These are phyloP conservation scores for Ypsolopha sequella DNA, from an alignment of 2,888 invertebrate genomes.

Conservation along the genomic window DNA sequence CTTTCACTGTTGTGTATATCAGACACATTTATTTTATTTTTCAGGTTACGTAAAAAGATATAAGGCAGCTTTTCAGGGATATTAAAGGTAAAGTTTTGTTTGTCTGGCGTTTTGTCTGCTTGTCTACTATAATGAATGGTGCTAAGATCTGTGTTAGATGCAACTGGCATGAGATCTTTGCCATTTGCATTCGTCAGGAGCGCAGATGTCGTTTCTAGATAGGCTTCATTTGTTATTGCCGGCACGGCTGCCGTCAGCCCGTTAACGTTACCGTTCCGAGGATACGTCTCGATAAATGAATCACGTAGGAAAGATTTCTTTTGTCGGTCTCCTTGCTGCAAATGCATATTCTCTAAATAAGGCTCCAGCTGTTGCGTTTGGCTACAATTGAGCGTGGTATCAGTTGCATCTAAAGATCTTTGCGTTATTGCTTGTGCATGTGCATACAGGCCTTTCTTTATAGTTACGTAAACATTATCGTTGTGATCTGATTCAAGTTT, in stretches of 20 bases:
- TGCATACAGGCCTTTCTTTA: constrained; percentile 23
- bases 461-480: constrained; percentile 19
- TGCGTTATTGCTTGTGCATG: neutral
- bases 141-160: too few species aligned
- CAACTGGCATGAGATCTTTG: constrained; percentile 24
- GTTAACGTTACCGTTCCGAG: constrained; percentile 59
- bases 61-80: neutral
- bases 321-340: constrained; percentile 42
- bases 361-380: constrained; percentile 19
- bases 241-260: constrained; percentile 51
- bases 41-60: neutral
- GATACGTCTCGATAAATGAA: constrained; percentile 60
- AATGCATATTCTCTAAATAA: constrained; percentile 42
- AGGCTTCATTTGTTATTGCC: constrained; percentile 54
- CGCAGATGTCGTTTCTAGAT: constrained; percentile 50
- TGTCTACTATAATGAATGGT: neutral
- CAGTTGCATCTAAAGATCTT: neutral
- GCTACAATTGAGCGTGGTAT: neutral
- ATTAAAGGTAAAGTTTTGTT: neutral
- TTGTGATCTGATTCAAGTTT: neutral
- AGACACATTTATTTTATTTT: neutral
- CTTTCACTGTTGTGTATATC: neutral
- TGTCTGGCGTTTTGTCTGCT: neutral
- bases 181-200: constrained; percentile 55
- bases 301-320: constrained; percentile 54